Evolutionary conservation across 92 coral and sea anemone species (phyloP).

Genomic region (Pocillopora grandis): DNA sequence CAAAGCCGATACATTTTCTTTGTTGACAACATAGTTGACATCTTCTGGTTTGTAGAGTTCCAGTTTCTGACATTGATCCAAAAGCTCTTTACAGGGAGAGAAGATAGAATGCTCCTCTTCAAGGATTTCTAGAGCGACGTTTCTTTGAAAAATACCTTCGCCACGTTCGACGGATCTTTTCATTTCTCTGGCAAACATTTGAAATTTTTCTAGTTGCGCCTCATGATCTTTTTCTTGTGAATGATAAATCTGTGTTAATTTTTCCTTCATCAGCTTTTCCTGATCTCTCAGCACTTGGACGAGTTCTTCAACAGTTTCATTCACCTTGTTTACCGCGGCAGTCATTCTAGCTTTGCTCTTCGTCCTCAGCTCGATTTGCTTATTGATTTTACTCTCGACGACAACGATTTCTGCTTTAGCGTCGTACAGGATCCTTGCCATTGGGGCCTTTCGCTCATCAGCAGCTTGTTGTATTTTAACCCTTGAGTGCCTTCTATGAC

Average conservation of each 20-base stretch:
- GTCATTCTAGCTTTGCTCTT: not conserved
- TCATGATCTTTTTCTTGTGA: not conserved
- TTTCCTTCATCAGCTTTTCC: not conserved
- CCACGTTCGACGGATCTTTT: not conserved
- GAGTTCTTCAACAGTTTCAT: not conserved
- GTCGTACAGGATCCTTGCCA: not conserved
- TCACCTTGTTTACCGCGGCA: not conserved
- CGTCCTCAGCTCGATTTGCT: not conserved
- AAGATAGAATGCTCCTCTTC: not conserved
- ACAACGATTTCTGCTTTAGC: not conserved
- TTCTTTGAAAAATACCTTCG: not conserved
- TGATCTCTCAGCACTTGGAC: not conserved
- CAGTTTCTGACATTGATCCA: not conserved
- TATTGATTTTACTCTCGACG: not conserved
- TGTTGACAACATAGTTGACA: not conserved
- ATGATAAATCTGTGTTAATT: not conserved
- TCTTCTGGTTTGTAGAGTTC: not conserved
- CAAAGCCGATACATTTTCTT: not conserved
- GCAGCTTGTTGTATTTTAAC: conserved; percentile 2
- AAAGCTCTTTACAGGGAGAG: not conserved
- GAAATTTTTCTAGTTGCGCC: not conserved
- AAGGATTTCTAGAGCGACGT: not conserved
- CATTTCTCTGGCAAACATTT: not conserved
- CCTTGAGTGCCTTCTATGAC: not conserved
- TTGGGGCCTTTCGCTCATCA: conserved; percentile 1